phyloP scores from a whole-genome alignment of 2,113 vertebrate species.

The Sylvicapra grimmia region DNA sequence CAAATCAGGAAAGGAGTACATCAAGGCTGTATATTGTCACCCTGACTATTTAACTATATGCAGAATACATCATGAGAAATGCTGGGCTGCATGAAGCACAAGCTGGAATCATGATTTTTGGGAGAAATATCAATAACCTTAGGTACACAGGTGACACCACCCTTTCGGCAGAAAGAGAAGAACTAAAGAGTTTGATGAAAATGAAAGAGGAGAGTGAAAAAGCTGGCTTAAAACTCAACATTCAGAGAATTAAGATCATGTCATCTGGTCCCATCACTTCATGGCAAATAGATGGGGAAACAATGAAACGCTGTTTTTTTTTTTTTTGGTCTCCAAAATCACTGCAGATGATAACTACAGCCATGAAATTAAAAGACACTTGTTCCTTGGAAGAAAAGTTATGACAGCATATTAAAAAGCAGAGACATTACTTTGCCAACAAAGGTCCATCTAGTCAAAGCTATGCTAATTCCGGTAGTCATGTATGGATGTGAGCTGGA shows the following conservation, averaged over 20 bases:
- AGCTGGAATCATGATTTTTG: not conserved
- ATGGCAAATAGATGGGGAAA: not conserved
- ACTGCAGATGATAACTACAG: not conserved
- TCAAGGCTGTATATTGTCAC: not conserved
- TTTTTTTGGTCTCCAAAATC: not conserved
- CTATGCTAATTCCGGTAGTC: not conserved
- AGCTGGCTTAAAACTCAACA: not conserved
- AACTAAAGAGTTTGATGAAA: not conserved
- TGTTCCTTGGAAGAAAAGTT: not conserved
- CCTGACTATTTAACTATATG: not conserved
- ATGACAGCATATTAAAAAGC: not conserved
- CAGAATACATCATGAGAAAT: not conserved
- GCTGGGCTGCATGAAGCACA: not conserved
- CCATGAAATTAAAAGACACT: not conserved
- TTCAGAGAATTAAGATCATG: not conserved
- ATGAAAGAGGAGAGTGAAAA: not conserved
- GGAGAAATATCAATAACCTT: not conserved
- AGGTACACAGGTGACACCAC: not conserved
- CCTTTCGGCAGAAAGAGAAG: too few species aligned
- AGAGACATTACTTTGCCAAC: not conserved
- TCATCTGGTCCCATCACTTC: not conserved
- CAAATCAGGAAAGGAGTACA: not conserved
- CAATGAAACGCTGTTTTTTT: not conserved
- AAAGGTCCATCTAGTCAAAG: not conserved
- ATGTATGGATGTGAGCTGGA: not conserved